Evolutionary conservation across 1,140 invertebrate species (phyloP), one percentile per base, ranked within the genome.

Genomic region (Drosophila saltans): DNA sequence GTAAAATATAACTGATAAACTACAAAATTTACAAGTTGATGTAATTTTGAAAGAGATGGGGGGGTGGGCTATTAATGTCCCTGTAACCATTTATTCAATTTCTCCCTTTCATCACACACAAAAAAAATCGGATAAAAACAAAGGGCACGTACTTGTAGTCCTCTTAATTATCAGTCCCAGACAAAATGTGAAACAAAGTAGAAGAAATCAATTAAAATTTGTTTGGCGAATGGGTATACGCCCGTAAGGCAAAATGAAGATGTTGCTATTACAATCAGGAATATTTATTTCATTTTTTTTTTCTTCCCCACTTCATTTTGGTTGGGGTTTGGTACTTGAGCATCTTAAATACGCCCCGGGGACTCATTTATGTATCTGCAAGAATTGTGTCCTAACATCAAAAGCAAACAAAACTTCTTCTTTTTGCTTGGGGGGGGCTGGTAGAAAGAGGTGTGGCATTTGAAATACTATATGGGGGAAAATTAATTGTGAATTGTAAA

Each of bases 131-230:
- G 16, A 16, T 16, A 16, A 16, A 16, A 16, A 16, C 16, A 16
- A 16, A 16, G 16, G 16, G 16, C 16, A 16, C 16, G 16, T 16
- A 70, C 68, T 58, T 75, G 69, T 57, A 40, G 65, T 70, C 39
- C 40, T 66, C 56, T 59, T 73, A 71, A 86, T 85, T 85, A 85
- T 75, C 58, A 59, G 59, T n/a, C 62, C 62, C 45, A 69, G 68
- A 70, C 60, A 75, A 62, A 75, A 41, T 71, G 58, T n/a, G 59
- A 55, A n/a, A 28, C 52, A 55, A 52, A 52, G 58, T 62, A 65
- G 43, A 69, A 7, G 67, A 72, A 85, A 85, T 85, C 82, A 85
- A 86, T 86, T 86, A 85, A 81, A 85, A 70, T 72, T 60, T 16
- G 16, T 67, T 28, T 57, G 56, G 21, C 45, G 73, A 80, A 78